Percentiles rank a stretch among this genome's conserved stretches.
Conservation (phyloP, 2,797 vertebrate genomes). For the Muscicapa striata region DNA sequence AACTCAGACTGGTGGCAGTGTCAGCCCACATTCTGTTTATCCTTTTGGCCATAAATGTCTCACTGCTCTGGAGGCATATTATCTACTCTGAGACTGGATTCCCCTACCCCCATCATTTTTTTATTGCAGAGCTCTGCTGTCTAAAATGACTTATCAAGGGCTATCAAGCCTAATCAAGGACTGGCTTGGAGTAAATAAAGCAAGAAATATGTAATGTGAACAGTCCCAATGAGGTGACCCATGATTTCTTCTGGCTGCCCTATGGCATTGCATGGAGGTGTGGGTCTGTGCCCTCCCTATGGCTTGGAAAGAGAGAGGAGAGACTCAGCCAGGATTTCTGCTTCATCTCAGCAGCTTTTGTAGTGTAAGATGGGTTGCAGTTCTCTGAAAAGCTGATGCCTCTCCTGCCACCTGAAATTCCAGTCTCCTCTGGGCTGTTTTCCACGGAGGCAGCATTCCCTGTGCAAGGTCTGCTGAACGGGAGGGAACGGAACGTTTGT, state of each 20-base stretch:
- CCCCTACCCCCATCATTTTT: neutral
- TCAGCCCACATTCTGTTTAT: neutral
- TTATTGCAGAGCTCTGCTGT: neutral
- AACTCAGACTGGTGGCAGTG: neutral
- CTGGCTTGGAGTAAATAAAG: neutral
- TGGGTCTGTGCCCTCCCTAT: neutral
- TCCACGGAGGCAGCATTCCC: rapidly evolving
- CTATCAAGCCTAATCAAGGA: neutral
- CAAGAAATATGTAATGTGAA: neutral
- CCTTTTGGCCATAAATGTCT: neutral
- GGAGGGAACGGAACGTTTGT: slow-evolving; percentile 24
- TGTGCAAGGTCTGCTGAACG: neutral
- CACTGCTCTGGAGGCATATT: neutral
- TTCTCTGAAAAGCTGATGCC: neutral
- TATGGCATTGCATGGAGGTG: neutral
- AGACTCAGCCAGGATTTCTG: neutral
- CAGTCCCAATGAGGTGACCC: neutral
- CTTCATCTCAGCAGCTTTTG: neutral
- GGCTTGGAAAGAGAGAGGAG: neutral
- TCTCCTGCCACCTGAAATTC: neutral
- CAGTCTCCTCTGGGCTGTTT: neutral
- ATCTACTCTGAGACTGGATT: neutral
- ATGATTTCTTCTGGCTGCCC: neutral
- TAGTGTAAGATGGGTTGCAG: neutral
- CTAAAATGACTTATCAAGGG: neutral